phyloP scores from a whole-genome alignment of 2,797 vertebrate genomes.

The Hozukius guyotensis region DNA sequence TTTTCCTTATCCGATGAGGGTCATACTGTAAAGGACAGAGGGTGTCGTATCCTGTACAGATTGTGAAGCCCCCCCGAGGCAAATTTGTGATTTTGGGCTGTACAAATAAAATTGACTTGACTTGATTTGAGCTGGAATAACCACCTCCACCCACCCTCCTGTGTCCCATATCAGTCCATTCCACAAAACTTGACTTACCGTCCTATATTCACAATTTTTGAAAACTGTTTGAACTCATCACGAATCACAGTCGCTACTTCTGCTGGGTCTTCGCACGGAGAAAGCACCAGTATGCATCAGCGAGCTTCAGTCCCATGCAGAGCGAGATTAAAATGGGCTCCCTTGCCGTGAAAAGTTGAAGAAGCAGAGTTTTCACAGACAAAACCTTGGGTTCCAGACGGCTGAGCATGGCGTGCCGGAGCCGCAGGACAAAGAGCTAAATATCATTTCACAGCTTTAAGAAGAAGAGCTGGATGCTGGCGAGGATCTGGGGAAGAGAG shows the following conservation, averaged over 20 bases:
- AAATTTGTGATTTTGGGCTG: no score
- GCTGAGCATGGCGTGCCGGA: slow-evolving; percentile 42
- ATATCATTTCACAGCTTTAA: slow-evolving; percentile 58
- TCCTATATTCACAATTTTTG: slow-evolving; percentile 1
- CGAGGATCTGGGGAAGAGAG: slow-evolving; percentile 28
- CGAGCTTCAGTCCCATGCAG: slow-evolving; percentile 22
- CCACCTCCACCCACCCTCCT: background rate
- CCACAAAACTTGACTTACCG: slow-evolving; percentile 9
- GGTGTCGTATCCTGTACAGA: no score
- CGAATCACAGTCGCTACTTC: slow-evolving; percentile 10
- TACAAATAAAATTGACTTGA: no score
- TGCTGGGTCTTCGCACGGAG: background rate
- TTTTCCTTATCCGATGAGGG: no score
- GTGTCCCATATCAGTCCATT: background rate
- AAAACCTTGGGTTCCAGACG: slow-evolving; percentile 38
- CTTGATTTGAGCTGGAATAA: background rate
- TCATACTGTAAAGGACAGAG: no score
- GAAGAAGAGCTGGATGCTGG: slow-evolving; percentile 36
- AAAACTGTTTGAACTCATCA: slow-evolving; percentile 8
- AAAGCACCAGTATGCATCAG: slow-evolving; percentile 28
- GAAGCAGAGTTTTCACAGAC: slow-evolving; percentile 40
- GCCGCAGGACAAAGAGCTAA: slow-evolving; percentile 51
- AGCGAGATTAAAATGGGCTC: slow-evolving; percentile 32
- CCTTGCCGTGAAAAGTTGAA: slow-evolving; percentile 45
- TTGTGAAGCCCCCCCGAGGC: no score